Evolutionary conservation across 92 coral and sea anemone species (phyloP), one percentile per base, ranked within the genome.

Genomic region (Heteractis magnifica): DNA sequence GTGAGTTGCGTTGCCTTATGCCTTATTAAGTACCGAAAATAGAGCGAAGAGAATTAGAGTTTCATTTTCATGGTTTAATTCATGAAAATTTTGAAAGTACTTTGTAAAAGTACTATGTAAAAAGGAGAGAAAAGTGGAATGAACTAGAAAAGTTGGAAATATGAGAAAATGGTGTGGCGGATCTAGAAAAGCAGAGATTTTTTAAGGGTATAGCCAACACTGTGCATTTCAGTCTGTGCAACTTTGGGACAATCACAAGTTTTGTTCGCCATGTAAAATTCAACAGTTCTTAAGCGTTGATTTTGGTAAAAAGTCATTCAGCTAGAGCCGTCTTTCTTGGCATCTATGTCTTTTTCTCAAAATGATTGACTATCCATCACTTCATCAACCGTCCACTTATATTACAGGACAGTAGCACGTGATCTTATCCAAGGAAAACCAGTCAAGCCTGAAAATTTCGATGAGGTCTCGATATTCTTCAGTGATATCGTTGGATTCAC

Each of bases 401-500:
- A 20, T 83, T 56, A 19, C 76, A 97, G 99, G 81, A 82, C 99
- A 0, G 98, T 97, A 12, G 99, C 99, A 72, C 94, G 95, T 65
- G 99, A 97, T 71, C 89, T 97, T 49, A 89, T 94, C 62, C 91
- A 92, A 5, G 98, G 99, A 6, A 97, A 97, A 53, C 88, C 89
- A 26, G 83, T 97, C 49, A 91, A 88, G 56, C 96, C 99, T 0
- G 99, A 97, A 84, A 90, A 91, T 55, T 97, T 97, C 85, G 99
- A 97, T 79, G 94, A 95, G 52, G 99, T 97, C 12, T 97, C 99
- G 20, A 97, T 97, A 68, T 97, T 97, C 91, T 97, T 97, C 90
- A 97, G 99, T 83, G 99, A 97, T 72, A 97, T 97, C 77, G 99
- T 97, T 62, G 99, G 99, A 4, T 97, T 97, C 75, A 97, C 99